Base-by-base conservation (phyloP, 2,113 vertebrate genomes). In the Odocoileus hemionus region DNA sequence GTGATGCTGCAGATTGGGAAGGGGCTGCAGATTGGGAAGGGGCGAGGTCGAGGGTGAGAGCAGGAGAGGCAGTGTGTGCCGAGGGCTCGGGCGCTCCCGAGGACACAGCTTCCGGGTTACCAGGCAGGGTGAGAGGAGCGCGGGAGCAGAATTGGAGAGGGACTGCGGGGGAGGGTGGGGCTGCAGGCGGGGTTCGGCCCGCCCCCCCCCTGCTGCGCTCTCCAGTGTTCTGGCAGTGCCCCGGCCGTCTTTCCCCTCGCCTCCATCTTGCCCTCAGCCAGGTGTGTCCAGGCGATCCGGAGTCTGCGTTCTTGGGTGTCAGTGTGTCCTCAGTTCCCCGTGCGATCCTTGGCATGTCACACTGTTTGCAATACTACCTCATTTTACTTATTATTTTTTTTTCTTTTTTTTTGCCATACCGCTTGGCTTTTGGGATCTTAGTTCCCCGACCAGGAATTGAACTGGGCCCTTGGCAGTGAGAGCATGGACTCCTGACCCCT, bases 161-260 rank as follows among this genome's bases (percentile, higher is more conserved):
- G 15, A 16, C 36, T 28, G 47, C 14, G 12, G 19, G 21, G 14
- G 21, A 10, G 4, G 5, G 26, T 8, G 45, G 52, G 36, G 26
- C 39, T 12, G n/a, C 25, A 45, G 43, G 89, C 14, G 0, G 0
- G 50, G 7, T 10, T n/a, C 30, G 3, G n/a, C 10, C 61, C 6
- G 39, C 10, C 92, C 6, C 23, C 13, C 36, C 25, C 26, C 86
- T 19, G 39, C 60, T 43, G 0, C 26, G 58, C 25, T 47, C 50
- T 57, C 5, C 1, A 1, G 0, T 7, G 84, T 54, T 13, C 55
- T 16, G 19, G 14, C 14, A 47, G 67, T 7, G 33, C 79, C 26
- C 12, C 10, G 6, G 7, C 61, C 3, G 0, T 2, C 25, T 43
- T 30, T 57, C 0, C 43, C 45, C 45, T 60, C 47, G 0, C 30